Conservation (phyloP, 2,888 invertebrate species). For the Endotricha flammealis region DNA sequence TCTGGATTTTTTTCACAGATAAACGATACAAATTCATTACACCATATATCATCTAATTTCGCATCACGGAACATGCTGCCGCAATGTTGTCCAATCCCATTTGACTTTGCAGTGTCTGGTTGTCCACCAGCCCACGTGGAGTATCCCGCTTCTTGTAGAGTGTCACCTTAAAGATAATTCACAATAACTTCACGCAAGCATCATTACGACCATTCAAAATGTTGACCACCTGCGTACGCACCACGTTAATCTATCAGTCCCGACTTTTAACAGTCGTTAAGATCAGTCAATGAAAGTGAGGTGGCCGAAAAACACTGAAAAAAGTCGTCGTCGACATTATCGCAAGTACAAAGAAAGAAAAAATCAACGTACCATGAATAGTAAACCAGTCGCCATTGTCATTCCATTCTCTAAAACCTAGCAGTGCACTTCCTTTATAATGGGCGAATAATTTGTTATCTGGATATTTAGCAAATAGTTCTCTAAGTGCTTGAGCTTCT, state of each 20-base stretch:
- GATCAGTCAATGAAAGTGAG: too few relatives aligned
- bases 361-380: background rate
- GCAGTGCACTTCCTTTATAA: background rate
- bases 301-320: too few relatives aligned
- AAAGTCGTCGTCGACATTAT: background rate
- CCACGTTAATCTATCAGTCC: too few relatives aligned
- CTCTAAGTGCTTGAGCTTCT: background rate
- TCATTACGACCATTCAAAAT: too few relatives aligned
- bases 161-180: background rate
- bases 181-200: background rate
- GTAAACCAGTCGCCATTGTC: background rate
- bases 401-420: background rate
- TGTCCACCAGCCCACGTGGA: background rate
- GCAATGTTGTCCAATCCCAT: background rate
- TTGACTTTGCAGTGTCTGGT: background rate
- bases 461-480: background rate
- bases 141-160: background rate
- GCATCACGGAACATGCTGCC: background rate
- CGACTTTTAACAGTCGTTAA: too few relatives aligned
- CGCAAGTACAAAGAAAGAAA: background rate
- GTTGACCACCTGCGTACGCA: too few relatives aligned
- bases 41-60: background rate
- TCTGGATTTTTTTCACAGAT: background rate
- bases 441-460: background rate
- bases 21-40: background rate